Conservation (phyloP, 2,113 vertebrate species). For the Okapia johnstoni region DNA sequence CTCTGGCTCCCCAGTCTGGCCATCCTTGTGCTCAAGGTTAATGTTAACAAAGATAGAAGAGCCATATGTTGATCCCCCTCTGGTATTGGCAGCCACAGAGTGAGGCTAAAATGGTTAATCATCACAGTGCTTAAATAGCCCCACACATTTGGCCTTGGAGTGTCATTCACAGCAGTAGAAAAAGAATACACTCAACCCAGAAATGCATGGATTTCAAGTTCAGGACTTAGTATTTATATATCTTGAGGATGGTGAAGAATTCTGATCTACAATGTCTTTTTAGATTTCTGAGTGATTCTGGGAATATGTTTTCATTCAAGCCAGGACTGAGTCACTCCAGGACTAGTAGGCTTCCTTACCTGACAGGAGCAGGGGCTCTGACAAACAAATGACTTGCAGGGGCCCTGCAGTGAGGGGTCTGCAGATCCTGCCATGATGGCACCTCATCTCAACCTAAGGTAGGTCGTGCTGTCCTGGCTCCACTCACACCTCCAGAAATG, state of each 20-base stretch:
- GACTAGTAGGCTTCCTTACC: background rate
- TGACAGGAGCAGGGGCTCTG: background rate
- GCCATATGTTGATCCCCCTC: background rate
- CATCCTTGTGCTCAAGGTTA: background rate
- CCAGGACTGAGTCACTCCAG: background rate
- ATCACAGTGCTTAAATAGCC: background rate
- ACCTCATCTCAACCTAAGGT: background rate
- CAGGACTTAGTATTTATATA: background rate
- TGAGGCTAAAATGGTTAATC: background rate
- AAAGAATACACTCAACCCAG: background rate
- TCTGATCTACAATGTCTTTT: background rate
- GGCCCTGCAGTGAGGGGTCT: background rate
- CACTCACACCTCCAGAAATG: background rate
- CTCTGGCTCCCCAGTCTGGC: background rate
- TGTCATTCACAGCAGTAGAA: background rate
- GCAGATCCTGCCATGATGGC: fast-evolving
- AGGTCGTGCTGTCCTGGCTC: background rate
- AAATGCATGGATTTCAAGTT: background rate
- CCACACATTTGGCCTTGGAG: background rate
- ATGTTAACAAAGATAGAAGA: background rate
- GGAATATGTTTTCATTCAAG: background rate
- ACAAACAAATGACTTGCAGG: background rate
- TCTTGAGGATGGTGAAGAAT: background rate
- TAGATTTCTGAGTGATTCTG: background rate
- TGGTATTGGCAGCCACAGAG: background rate